Base-by-base conservation (phyloP, 2,797 vertebrate species). In the Gymnocypris eckloni region DNA sequence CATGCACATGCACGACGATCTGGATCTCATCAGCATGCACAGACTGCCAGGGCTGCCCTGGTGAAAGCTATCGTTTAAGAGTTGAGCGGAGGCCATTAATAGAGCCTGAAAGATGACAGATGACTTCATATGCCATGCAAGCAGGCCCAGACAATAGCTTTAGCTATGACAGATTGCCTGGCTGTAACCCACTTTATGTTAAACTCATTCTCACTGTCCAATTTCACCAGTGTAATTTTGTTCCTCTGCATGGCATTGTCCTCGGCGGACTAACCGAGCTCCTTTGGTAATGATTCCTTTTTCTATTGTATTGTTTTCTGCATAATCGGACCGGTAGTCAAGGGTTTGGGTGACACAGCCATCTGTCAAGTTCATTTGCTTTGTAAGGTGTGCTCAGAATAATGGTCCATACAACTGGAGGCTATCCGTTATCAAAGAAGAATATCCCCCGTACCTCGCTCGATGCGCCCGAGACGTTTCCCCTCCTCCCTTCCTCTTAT, bases 291-390 rank as follows among this genome's bases (percentile, higher is more conserved):
- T 97, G 98, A 99, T 98, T 97, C 97, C 97, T 97, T 90, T 95
- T 97, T 98, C 97, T 97, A 98, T 99, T 98, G 98, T 98, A 98
- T 99, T 99, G 97, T 99, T 98, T 99, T 98, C 97, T 98, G 98
- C 97, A 99, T 99, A 99, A 98, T 98, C 97, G 97, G 95, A 96
- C 97, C 96, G 96, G 97, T 98, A 97, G 97, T 97, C 97, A 97
- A 97, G 97, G 98, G 96, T 98, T 98, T 97, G 96, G 97, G 97
- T 99, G 98, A 99, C 98, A 99, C 95, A 93, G 95, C 98, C 98
- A 99, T 99, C 98, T 99, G 98, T 99, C 98, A 99, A 99, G 98
- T 99, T 98, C 98, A 99, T 99, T 99, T 99, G 97, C 97, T 97
- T 95, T 94, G 96, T 86, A 96, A 98, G 84, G 82, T 98, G 99